Conservation (phyloP, 2,888 invertebrate genomes). For the Amiota minor region DNA sequence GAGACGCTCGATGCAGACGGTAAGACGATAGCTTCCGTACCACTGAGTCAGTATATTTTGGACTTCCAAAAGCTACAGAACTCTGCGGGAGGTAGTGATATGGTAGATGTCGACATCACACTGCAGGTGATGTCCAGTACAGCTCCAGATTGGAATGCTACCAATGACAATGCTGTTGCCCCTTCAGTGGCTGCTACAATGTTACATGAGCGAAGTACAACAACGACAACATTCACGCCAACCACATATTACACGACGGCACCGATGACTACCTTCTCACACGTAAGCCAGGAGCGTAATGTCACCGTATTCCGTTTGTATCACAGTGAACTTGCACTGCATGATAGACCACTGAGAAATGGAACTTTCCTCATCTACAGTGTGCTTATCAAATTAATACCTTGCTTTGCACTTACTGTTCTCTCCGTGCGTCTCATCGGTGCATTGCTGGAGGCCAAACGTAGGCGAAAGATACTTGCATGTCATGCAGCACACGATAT, state of each 20-base stretch:
- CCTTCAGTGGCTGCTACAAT: slow-evolving; percentile 37
- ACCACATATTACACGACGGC: slow-evolving; percentile 19
- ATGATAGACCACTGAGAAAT: slow-evolving; percentile 78
- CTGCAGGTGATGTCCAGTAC: slow-evolving; percentile 61
- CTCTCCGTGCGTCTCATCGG: slow-evolving; percentile 85
- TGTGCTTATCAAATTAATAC: slow-evolving; percentile 92
- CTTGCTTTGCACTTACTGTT: slow-evolving; percentile 89
- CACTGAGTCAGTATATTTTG: slow-evolving; percentile 59
- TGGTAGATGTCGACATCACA: slow-evolving; percentile 47
- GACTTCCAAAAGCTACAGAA: slow-evolving; percentile 55
- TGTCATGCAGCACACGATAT: slow-evolving; percentile 74
- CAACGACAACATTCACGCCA: slow-evolving; percentile 40
- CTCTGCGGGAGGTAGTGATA: slow-evolving; percentile 33
- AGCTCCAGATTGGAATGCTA: slow-evolving; percentile 51
- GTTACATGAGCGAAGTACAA: slow-evolving; percentile 35
- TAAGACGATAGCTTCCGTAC: slow-evolving; percentile 60
- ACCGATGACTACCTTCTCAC: slow-evolving; percentile 14
- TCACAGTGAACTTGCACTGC: slow-evolving; percentile 78
- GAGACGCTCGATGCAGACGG: slow-evolving; percentile 72
- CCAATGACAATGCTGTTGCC: slow-evolving; percentile 33
- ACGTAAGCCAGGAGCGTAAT: slow-evolving; percentile 73
- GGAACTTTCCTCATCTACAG: slow-evolving; percentile 94
- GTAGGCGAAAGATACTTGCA: slow-evolving; percentile 80
- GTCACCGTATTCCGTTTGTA: slow-evolving; percentile 82
- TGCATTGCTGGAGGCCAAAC: slow-evolving; percentile 86